phyloP scores from a whole-genome alignment of 2,888 invertebrate genomes.

The Agonopterix alstromeriana region DNA sequence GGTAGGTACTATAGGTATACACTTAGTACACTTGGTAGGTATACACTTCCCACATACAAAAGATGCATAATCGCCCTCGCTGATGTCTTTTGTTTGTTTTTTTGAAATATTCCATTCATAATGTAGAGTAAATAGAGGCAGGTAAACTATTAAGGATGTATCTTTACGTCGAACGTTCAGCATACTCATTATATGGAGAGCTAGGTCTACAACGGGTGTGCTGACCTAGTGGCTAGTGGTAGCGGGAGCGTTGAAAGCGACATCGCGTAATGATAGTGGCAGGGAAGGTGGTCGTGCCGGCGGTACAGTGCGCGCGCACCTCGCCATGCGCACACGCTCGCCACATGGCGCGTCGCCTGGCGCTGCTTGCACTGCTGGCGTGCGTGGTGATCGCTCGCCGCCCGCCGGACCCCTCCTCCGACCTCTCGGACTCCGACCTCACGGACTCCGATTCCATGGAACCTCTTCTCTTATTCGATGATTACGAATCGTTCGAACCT shows the following conservation, averaged over 20 bases:
- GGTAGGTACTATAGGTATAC: no score
- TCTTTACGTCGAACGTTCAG: slow-evolving; percentile 1
- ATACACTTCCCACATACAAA: no score
- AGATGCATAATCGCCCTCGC: no score
- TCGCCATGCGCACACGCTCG: slow-evolving; percentile 72
- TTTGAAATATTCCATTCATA: no score
- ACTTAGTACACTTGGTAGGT: no score
- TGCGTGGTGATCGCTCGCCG: slow-evolving; percentile 48
- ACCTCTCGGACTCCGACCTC: slow-evolving; percentile 38
- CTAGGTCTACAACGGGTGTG: slow-evolving; percentile 23
- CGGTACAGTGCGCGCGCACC: slow-evolving; percentile 70
- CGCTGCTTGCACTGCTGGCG: slow-evolving; percentile 67
- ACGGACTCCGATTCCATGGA: slow-evolving; percentile 52
- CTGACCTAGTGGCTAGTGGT: slow-evolving; percentile 60
- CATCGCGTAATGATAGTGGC: slow-evolving; percentile 54
- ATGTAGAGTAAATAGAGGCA: no score
- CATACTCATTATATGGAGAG: slow-evolving; percentile 20
- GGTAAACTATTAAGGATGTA: neutral
- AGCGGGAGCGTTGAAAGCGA: slow-evolving; percentile 59
- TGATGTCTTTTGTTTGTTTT: no score
- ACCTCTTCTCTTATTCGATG: slow-evolving; percentile 53
- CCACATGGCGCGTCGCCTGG: slow-evolving; percentile 73
- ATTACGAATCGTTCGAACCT: slow-evolving; percentile 50
- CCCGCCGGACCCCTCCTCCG: slow-evolving; percentile 25
- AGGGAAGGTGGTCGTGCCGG: slow-evolving; percentile 50